Conservation (phyloP, 2,113 vertebrate genomes). For the Phrynosoma blainvillii region DNA sequence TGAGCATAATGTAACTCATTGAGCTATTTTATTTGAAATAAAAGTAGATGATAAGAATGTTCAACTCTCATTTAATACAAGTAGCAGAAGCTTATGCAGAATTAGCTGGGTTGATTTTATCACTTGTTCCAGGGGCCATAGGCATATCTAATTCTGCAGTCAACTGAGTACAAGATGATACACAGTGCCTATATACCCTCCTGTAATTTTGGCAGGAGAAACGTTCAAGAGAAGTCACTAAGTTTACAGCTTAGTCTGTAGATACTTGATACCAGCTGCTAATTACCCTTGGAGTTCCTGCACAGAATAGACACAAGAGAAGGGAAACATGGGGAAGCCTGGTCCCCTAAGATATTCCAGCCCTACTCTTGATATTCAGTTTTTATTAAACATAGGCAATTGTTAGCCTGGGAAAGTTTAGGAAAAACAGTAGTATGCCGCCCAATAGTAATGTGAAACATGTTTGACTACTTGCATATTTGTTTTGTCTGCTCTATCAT, state of each 20-base stretch:
- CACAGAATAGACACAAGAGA: not conserved
- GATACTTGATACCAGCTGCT: not conserved
- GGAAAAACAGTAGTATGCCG: not conserved
- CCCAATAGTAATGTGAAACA: not conserved
- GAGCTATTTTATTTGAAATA: constrained; percentile 40
- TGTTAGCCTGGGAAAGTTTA: no score
- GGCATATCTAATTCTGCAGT: not conserved
- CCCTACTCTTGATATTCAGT: not conserved
- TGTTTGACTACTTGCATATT: no score
- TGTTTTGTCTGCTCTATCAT: not conserved
- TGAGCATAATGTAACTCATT: not conserved
- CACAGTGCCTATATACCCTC: not conserved
- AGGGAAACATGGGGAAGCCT: not conserved
- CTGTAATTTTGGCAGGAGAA: not conserved
- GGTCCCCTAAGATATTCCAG: not conserved
- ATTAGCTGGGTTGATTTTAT: not conserved
- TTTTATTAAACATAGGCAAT: not conserved
- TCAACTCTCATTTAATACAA: not conserved
- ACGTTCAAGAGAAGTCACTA: not conserved
- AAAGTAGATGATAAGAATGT: constrained; percentile 6
- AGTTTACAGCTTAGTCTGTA: not conserved
- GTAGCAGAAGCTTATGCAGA: not conserved
- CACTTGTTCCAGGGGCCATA: not conserved
- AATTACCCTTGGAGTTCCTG: not conserved
- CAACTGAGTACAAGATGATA: not conserved